These are phyloP conservation scores for Capreolus pygargus DNA, from an alignment of 2,113 vertebrate species.

Conservation along the genomic window DNA sequence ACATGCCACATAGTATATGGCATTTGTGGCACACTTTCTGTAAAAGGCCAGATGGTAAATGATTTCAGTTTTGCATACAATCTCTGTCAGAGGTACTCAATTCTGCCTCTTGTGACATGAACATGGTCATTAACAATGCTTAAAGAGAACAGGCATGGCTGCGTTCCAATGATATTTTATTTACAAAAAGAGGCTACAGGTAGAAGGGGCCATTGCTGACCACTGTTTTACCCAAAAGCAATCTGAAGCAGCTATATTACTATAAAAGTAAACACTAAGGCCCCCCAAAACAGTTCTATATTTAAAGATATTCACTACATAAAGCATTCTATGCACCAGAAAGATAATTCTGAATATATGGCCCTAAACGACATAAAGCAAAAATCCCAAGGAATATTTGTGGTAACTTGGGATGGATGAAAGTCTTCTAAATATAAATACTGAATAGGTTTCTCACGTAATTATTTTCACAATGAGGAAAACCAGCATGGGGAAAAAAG, in stretches of 20 bases:
- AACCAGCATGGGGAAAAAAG: not conserved
- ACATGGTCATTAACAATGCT: not conserved
- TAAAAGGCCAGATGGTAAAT: not conserved
- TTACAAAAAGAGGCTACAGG: not conserved
- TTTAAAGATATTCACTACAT: not conserved
- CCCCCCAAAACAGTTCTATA: not conserved
- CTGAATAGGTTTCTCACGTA: not conserved
- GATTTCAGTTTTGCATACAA: not conserved
- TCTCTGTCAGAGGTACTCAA: not conserved
- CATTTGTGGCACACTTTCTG: not conserved
- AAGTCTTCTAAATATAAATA: not conserved
- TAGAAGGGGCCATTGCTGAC: not conserved
- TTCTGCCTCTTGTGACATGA: not conserved
- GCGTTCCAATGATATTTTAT: not conserved
- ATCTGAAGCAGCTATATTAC: not conserved
- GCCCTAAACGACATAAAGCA: not conserved
- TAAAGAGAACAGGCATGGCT: not conserved
- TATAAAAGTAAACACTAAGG: not conserved
- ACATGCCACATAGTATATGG: not conserved
- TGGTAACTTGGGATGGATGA: not conserved
- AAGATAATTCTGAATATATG: not conserved
- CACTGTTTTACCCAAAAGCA: not conserved
- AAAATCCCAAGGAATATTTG: not conserved
- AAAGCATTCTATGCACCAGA: not conserved
- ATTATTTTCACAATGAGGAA: not conserved